These are phyloP conservation scores for Ephydatia muelleri DNA, from an alignment of 37 sponge, comb jelly and placozoan genomes.

Conservation along the genomic window DNA sequence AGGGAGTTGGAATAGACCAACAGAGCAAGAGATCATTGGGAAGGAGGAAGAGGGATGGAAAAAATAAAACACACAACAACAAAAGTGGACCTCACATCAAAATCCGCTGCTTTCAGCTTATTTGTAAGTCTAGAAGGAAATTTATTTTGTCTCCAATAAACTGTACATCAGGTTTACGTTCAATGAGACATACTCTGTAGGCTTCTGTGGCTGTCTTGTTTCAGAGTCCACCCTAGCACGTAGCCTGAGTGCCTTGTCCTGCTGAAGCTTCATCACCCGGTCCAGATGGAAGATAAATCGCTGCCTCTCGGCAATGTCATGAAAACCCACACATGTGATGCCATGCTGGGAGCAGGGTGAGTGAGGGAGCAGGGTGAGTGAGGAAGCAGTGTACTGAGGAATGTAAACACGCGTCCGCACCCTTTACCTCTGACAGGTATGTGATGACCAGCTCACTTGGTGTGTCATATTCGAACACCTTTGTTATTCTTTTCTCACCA, in stretches of 20 bases:
- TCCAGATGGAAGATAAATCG: slow-evolving; percentile 47
- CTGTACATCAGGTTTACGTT: neutral
- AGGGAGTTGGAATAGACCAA: neutral
- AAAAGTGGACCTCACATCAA: slow-evolving; percentile 40
- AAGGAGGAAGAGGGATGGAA: neutral
- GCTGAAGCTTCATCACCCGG: slow-evolving; percentile 29
- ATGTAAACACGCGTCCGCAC: neutral
- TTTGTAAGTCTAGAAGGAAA: slow-evolving; percentile 1
- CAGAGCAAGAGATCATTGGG: neutral
- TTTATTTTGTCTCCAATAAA: no score
- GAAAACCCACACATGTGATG: slow-evolving; percentile 67
- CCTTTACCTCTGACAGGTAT: slow-evolving; percentile 55
- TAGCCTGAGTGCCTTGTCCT: slow-evolving; percentile 32
- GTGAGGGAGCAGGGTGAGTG: neutral
- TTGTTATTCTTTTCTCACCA: slow-evolving; percentile 50
- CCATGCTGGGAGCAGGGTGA: slow-evolving; percentile 30
- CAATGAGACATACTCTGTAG: slow-evolving; percentile 24
- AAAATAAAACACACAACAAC: neutral
- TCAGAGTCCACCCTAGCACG: slow-evolving; percentile 19
- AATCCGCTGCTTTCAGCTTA: slow-evolving; percentile 45
- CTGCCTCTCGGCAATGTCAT: slow-evolving; percentile 35
- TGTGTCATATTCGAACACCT: slow-evolving; percentile 58
- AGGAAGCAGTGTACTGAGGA: neutral
- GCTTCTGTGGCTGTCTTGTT: neutral
- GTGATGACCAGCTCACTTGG: slow-evolving; percentile 59